These are phyloP conservation scores for Heliopora coerulea DNA, from an alignment of 92 coral and sea anemone genomes.

Conservation along the genomic window DNA sequence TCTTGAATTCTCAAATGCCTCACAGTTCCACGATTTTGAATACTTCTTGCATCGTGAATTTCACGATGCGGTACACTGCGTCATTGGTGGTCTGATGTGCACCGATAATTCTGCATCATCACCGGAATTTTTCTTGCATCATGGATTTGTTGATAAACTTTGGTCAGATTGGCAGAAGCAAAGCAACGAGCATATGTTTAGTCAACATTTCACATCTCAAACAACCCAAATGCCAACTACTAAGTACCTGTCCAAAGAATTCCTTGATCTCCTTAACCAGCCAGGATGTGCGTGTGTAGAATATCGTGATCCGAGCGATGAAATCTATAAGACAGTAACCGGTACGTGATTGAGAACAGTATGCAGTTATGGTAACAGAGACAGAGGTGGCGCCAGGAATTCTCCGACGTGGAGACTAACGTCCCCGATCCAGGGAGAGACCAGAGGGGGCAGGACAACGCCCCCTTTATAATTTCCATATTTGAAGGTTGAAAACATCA, in stretches of 20 bases:
- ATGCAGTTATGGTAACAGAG: too few relatives aligned
- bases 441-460: too few relatives aligned
- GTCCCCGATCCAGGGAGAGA: too few relatives aligned
- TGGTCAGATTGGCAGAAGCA: slow-evolving; percentile 96
- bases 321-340: slow-evolving; percentile 24
- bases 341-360: background rate
- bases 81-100: slow-evolving; percentile 81
- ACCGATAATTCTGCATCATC: slow-evolving; percentile 66
- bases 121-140: slow-evolving; percentile 91
- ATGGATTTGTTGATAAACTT: slow-evolving; percentile 86
- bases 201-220: slow-evolving; percentile 24
- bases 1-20: slow-evolving; percentile 16
- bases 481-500: too few relatives aligned
- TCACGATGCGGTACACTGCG: slow-evolving; percentile 75
- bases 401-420: too few relatives aligned
- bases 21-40: slow-evolving; percentile 63
- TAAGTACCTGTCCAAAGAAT: slow-evolving; percentile 18
- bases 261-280: slow-evolving; percentile 22
- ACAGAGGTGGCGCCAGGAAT: too few relatives aligned
- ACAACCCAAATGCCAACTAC: slow-evolving; percentile 25
- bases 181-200: slow-evolving; percentile 40
- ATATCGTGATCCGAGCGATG: slow-evolving; percentile 41
- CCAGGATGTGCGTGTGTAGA: slow-evolving; percentile 46
- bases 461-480: too few relatives aligned
- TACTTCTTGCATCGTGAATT: slow-evolving; percentile 40